Evolutionary conservation across 2,113 vertebrate species (phyloP).

Genomic region (Aspiorhynchus laticeps): DNA sequence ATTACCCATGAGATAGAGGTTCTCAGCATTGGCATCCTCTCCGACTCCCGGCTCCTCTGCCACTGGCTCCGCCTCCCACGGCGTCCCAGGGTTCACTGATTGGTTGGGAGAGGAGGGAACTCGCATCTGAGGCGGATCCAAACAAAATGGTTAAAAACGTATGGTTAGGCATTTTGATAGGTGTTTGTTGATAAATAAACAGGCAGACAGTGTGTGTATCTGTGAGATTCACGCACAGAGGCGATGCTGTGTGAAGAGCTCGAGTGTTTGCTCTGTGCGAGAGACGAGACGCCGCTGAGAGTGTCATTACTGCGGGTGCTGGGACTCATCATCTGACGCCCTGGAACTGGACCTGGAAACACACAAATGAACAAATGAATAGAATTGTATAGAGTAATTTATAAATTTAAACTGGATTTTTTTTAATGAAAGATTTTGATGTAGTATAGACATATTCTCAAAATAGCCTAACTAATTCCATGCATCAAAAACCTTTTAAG

Average conservation of each 20-base stretch:
- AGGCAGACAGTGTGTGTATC: background rate
- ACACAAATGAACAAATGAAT: background rate
- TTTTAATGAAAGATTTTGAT: background rate
- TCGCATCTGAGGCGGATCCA: slow-evolving; percentile 62
- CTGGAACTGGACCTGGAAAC: slow-evolving; percentile 69
- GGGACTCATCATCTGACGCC: slow-evolving; percentile 89
- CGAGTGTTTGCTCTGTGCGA: slow-evolving; percentile 93
- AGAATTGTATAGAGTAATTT: background rate
- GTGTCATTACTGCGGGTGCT: slow-evolving; percentile 94
- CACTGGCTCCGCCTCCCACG: slow-evolving; percentile 82
- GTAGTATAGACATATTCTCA: background rate
- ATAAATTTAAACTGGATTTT: background rate
- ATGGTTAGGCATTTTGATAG: background rate
- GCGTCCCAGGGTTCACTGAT: slow-evolving; percentile 70
- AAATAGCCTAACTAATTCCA: background rate
- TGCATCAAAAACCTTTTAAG: too few relatives aligned
- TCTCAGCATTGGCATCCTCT: slow-evolving; percentile 88
- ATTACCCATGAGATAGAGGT: slow-evolving; percentile 91
- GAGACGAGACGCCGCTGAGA: slow-evolving; percentile 91
- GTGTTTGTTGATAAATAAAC: background rate
- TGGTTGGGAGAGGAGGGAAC: slow-evolving; percentile 82
- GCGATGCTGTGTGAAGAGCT: slow-evolving; percentile 91
- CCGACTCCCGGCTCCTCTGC: slow-evolving; percentile 77
- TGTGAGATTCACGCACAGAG: slow-evolving; percentile 79
- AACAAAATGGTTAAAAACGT: background rate